These are phyloP conservation scores for Diplodus puntazzo DNA, from an alignment of 2,797 vertebrate genomes.

Conservation along the genomic window DNA sequence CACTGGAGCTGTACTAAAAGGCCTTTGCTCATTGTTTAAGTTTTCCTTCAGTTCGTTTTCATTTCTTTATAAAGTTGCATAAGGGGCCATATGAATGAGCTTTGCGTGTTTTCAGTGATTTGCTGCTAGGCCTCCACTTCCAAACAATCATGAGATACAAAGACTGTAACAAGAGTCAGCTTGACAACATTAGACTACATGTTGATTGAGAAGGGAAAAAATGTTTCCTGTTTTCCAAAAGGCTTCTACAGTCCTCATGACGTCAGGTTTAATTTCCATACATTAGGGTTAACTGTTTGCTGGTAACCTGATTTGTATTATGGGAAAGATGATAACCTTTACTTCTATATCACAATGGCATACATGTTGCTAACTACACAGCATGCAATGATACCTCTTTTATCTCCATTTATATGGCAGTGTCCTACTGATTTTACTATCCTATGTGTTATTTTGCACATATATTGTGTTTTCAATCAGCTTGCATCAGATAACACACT, in stretches of 20 bases:
- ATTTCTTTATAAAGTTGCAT: background rate
- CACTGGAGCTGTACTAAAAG: background rate
- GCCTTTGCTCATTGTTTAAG: background rate
- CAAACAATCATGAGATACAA: background rate
- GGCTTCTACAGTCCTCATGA: background rate
- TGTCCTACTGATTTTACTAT: background rate
- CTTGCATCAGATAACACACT: background rate
- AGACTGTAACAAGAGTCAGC: conserved; percentile 3
- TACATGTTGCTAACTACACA: background rate
- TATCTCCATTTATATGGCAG: no score
- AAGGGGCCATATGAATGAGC: background rate
- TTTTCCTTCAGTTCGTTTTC: background rate
- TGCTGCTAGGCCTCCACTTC: background rate
- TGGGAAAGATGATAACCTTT: background rate
- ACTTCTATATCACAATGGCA: background rate
- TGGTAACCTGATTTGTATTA: background rate
- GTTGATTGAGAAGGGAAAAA: background rate
- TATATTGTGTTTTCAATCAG: no score
- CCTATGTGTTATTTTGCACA: background rate
- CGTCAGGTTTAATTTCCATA: background rate
- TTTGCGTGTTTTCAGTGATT: background rate
- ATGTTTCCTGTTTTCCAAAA: background rate
- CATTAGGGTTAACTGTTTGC: background rate
- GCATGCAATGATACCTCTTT: no score
- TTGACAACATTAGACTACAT: background rate